phyloP scores from a whole-genome alignment of 2,113 vertebrate species.

The Dicaeum eximium region DNA sequence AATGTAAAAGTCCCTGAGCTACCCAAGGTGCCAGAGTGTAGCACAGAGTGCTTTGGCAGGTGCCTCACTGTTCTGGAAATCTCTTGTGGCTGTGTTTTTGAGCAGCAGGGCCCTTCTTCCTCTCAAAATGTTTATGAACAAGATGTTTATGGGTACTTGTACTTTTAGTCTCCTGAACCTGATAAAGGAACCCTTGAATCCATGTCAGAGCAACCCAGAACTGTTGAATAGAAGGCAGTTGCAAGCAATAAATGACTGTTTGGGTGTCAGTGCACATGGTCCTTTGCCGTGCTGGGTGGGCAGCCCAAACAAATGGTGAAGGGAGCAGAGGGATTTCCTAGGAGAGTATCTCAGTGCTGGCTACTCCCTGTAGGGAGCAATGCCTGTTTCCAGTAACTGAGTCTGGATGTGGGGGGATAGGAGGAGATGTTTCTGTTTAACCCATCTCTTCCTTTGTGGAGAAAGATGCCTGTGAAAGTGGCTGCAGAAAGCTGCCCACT shows the following conservation, averaged over 20 bases:
- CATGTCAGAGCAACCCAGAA: background rate
- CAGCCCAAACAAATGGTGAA: background rate
- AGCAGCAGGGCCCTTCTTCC: background rate
- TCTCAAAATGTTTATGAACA: background rate
- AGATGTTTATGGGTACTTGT: background rate
- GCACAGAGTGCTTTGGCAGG: background rate
- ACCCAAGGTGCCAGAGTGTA: background rate
- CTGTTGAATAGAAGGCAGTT: background rate
- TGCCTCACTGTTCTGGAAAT: background rate
- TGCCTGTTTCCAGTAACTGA: background rate
- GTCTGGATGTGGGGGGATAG: background rate
- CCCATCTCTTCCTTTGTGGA: background rate
- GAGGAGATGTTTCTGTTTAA: background rate
- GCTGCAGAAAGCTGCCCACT: background rate
- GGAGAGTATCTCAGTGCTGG: background rate
- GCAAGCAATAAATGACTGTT: accelerated
- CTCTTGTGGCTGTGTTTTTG: background rate
- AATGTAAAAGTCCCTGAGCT: background rate
- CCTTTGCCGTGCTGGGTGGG: background rate
- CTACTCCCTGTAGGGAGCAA: background rate
- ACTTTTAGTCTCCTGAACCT: background rate
- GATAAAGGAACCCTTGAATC: background rate
- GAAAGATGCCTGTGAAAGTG: background rate
- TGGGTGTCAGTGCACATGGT: background rate
- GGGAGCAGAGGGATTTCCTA: background rate